A percentile compares a stretch with the other conserved stretches of the same genome.
These are phyloP conservation scores for Stictocephala bisonia DNA, from an alignment of 2,888 invertebrate species.

Conservation along the genomic window DNA sequence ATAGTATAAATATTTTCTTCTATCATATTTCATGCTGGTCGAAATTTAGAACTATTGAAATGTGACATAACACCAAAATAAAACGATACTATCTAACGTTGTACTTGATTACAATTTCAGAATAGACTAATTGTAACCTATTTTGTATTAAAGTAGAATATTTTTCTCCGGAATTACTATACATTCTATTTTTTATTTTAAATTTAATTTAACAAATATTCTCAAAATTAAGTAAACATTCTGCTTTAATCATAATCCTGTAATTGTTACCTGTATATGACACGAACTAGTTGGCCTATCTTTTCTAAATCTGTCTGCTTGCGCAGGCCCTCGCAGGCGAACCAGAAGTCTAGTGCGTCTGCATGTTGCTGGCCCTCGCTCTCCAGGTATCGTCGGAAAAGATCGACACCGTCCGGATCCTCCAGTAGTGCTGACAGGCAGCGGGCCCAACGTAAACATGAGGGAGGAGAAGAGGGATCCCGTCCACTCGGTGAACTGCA, in stretches of 20 bases:
- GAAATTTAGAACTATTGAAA: no score
- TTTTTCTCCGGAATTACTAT: not conserved
- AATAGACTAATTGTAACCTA: no score
- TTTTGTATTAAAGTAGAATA: no score
- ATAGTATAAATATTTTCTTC: no score
- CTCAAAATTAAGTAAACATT: not conserved
- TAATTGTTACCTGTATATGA: conserved; percentile 86
- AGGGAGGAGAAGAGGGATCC: conserved; percentile 69
- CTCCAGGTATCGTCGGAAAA: conserved; percentile 85
- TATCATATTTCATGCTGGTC: no score
- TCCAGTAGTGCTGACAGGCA: conserved; percentile 85
- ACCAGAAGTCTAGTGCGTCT: conserved; percentile 91
- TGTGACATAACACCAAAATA: no score
- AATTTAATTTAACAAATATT: not conserved
- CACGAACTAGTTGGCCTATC: conserved; percentile 81
- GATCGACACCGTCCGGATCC: conserved; percentile 88
- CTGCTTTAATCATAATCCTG: no score
- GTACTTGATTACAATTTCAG: no score
- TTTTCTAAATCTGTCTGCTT: conserved; percentile 80
- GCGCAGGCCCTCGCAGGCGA: conserved; percentile 90
- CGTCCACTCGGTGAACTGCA: conserved; percentile 64
- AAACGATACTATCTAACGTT: no score
- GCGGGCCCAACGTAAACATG: conserved; percentile 90
- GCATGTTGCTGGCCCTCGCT: conserved; percentile 81
- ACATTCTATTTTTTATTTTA: not conserved